Percentiles rank a stretch among this genome's conserved stretches.
These are phyloP conservation scores for Drosophila sproati DNA, from an alignment of 1,140 invertebrate species.

Conservation along the genomic window DNA sequence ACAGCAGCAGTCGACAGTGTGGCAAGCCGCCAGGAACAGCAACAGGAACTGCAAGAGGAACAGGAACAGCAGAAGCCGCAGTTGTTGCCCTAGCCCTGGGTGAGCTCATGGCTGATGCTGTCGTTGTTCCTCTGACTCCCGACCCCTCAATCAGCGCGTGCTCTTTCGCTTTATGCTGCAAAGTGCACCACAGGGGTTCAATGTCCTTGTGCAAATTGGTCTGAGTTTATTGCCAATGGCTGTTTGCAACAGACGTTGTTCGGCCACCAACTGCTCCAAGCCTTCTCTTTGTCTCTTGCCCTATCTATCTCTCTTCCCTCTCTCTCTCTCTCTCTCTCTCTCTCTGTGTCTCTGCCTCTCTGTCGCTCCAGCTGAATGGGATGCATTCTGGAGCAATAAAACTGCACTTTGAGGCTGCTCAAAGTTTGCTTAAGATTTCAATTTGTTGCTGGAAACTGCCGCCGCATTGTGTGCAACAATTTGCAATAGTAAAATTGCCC, in stretches of 20 bases:
- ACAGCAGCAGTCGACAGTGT: constrained; percentile 41
- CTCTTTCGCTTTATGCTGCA: constrained; percentile 57
- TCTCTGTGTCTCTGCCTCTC: background rate
- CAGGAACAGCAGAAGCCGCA: constrained; percentile 18
- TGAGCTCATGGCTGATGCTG: constrained; percentile 18
- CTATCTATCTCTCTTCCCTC: background rate
- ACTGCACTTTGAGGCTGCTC: constrained; percentile 72
- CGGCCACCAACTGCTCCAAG: constrained; percentile 26
- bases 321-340: background rate
- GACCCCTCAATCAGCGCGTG: constrained; percentile 6
- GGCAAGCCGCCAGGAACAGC: constrained; percentile 67
- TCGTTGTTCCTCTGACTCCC: constrained; percentile 19
- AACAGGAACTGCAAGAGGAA: constrained; percentile 2
- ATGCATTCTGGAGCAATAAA: constrained; percentile 66
- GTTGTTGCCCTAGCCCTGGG: constrained; percentile 16
- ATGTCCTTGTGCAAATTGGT: constrained; percentile 83
- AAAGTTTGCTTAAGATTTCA: constrained; percentile 81
- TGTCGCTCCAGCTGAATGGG: constrained; percentile 3
- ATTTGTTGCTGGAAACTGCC: constrained; percentile 57
- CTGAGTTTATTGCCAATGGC: constrained; percentile 73
- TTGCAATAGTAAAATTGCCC: constrained; percentile 65
- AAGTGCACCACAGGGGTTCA: constrained; percentile 81
- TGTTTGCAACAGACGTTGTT: constrained; percentile 46
- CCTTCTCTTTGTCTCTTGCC: background rate
- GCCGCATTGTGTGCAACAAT: constrained; percentile 67